These are phyloP conservation scores for Pachyuromys duprasi DNA, from an alignment of 2,797 vertebrate genomes.

Conservation along the genomic window DNA sequence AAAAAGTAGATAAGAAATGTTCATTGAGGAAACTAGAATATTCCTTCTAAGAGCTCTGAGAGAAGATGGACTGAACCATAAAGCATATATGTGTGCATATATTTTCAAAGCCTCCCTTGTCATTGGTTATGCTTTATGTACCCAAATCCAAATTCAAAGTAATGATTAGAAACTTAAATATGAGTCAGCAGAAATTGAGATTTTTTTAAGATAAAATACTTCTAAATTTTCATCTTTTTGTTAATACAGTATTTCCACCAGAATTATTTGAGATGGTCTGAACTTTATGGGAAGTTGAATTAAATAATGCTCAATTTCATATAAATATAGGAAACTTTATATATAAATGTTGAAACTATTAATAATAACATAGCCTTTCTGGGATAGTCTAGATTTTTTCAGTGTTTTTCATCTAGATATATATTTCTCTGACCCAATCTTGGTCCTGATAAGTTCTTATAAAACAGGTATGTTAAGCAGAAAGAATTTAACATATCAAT, in stretches of 20 bases:
- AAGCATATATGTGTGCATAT: neutral
- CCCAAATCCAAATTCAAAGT: neutral
- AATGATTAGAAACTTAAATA: neutral
- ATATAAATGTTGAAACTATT: slow-evolving; percentile 15
- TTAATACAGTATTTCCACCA: neutral
- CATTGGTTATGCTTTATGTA: neutral
- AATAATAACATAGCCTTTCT: neutral
- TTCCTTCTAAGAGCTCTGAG: neutral
- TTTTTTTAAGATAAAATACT: neutral
- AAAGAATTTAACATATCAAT: neutral
- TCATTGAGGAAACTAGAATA: neutral
- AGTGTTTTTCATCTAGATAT: neutral
- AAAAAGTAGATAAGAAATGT: neutral
- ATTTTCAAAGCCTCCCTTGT: neutral
- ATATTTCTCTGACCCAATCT: neutral
- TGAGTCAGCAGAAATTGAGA: neutral
- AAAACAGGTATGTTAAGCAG: neutral
- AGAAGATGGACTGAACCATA: neutral
- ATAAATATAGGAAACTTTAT: neutral
- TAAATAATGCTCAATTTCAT: neutral
- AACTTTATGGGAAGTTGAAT: neutral
- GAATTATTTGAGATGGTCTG: neutral
- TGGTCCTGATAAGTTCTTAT: neutral
- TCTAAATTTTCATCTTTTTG: neutral
- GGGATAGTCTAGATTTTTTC: neutral